phyloP scores from a whole-genome alignment of 2,888 invertebrate genomes.

The Eulithis testata region DNA sequence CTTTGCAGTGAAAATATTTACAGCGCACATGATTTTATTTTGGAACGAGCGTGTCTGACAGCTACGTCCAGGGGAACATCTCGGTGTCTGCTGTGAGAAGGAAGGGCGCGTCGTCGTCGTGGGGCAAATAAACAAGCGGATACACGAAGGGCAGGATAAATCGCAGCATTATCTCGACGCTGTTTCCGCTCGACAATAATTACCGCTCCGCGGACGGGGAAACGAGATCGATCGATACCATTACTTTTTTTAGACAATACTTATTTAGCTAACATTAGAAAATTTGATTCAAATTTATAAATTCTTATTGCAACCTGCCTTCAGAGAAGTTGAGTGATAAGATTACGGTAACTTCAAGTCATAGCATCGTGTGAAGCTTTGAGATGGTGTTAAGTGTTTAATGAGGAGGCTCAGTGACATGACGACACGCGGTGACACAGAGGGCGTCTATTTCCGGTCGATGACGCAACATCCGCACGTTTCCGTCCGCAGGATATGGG shows the following conservation, averaged over 20 bases:
- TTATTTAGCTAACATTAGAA: not conserved
- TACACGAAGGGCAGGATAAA: constrained; percentile 60
- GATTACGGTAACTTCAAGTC: not conserved
- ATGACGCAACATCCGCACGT: constrained; percentile 79
- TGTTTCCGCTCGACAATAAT: constrained; percentile 70
- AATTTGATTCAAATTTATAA: too few species aligned
- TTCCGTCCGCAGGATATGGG: constrained; percentile 78
- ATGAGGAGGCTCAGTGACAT: constrained; percentile 49
- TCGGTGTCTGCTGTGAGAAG: constrained; percentile 41
- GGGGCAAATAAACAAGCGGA: constrained; percentile 54
- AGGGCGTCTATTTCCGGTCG: constrained; percentile 80
- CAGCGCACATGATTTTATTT: constrained; percentile 60
- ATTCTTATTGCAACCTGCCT: too few species aligned
- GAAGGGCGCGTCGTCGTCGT: constrained; percentile 50
- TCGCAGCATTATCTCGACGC: constrained; percentile 64
- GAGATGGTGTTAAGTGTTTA: constrained; percentile 31
- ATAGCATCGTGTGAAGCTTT: constrained; percentile 6
- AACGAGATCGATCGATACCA: constrained; percentile 55
- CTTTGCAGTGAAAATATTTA: constrained; percentile 58
- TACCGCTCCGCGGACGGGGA: constrained; percentile 43
- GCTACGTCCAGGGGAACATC: constrained; percentile 42
- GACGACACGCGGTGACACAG: constrained; percentile 72
- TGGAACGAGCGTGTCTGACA: constrained; percentile 42
- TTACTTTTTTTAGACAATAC: constrained; percentile 54
- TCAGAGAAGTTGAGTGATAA: too few species aligned